Base-by-base conservation (phyloP, 1,140 invertebrate species). In the Brevipalpus yothersi region DNA sequence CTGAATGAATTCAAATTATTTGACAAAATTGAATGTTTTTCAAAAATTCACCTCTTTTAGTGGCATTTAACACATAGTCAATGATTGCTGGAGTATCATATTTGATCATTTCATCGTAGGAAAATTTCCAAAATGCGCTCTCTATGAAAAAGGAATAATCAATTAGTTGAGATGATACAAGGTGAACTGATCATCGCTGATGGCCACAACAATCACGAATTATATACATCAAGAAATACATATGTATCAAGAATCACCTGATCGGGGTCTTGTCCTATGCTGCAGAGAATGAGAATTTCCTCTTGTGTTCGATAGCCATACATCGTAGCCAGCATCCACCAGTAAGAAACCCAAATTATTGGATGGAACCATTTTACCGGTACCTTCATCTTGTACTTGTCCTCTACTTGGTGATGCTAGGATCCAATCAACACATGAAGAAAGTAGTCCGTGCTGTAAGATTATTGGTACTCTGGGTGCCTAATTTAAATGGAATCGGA, bases 401-500 rank as follows among this genome's bases (percentile, higher is more conserved):
- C 31, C 31, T 31, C 53, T 21, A 7, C 11, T 9, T 31, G 39
- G 21, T 10, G 53, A 4, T 1, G 21, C 11, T 7, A 83, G 69
- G 12, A 87, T 72, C 78, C 79, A 89, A 68, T 84, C 82, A 0
- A 79, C 77, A 1, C 83, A 84, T 65, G 80, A 81, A 9, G 78
- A 79, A 0, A 85, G 69, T 8, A 87, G 71, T 0, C 85, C 86
- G 68, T 88, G 85, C 66, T 86, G 83, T 0, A 86, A 67, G 10
- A 63, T 45, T n/a, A 82, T 78, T 17, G 49, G 49, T 4, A 3
- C 21, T 17, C 8, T 51, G 31, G 31, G 31, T 5, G 31, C 2
- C 31, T 31, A 5, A 31, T 3, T 31, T n/a, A n/a, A 5, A 31
- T 31, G 31, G 5, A 31, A 31, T 31, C 5, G 31, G 5, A 31